Evolutionary conservation across 2,888 invertebrate genomes (phyloP).

Genomic region (Iphiclides podalirius): DNA sequence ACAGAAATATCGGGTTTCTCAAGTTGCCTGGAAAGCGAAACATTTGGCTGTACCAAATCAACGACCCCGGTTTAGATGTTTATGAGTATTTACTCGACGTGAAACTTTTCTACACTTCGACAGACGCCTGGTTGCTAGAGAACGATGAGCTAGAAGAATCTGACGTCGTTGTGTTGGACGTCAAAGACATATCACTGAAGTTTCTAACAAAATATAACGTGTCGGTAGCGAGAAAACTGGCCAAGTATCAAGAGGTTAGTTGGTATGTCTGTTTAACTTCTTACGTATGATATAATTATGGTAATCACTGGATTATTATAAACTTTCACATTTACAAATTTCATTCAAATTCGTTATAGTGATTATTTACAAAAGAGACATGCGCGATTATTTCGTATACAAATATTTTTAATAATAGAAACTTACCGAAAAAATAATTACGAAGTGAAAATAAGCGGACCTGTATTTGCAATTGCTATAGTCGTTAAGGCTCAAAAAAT

Average conservation of each 20-base stretch:
- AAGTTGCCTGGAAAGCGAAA: conserved; percentile 46
- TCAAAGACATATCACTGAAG: conserved; percentile 59
- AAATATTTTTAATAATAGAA: too few species aligned
- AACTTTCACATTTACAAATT: too few species aligned
- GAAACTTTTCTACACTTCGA: conserved; percentile 51
- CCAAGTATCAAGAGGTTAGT: conserved; percentile 81
- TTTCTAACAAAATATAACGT: conserved; percentile 81
- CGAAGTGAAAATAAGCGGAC: too few species aligned
- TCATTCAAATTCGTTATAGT: too few species aligned
- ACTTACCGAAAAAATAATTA: too few species aligned
- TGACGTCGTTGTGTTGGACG: conserved; percentile 59
- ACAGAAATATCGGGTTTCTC: conserved; percentile 56
- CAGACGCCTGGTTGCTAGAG: conserved; percentile 54
- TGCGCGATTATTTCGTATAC: too few species aligned
- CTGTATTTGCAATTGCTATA: too few species aligned
- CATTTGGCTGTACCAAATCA: conserved; percentile 67
- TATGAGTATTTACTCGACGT: conserved; percentile 61
- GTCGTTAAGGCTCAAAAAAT: too few species aligned
- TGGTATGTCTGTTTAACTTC: conserved; percentile 1
- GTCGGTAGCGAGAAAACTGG: conserved; percentile 81
- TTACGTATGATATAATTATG: too few species aligned
- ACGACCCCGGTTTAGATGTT: conserved; percentile 62
- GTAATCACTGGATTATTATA: too few species aligned
- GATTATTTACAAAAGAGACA: not conserved
- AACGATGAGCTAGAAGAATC: conserved; percentile 43